Base-by-base conservation (phyloP, 2,797 vertebrate genomes). In the Echeneis naucrates region DNA sequence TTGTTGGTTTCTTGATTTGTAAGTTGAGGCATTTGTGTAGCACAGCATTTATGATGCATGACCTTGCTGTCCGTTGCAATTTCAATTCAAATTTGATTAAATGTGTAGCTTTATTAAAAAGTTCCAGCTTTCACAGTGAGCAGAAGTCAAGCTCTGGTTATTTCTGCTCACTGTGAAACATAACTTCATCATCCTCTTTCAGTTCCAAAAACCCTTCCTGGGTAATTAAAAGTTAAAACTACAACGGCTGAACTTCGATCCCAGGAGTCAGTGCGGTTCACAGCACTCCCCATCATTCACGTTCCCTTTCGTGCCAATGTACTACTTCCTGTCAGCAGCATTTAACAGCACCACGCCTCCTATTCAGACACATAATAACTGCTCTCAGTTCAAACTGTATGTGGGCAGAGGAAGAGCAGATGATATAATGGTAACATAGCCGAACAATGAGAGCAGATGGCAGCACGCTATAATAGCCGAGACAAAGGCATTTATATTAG, bases 291-390 rank as follows among this genome's bases (percentile, higher is more conserved):
- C 8, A 1, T 32, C 10, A 61, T 72, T 68, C 64, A 65, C 37
- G 0, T 69, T 73, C 1, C 53, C 45, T 55, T 83, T 77, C 38
- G 76, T 10, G 57, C 45, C 54, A 40, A 30, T 47, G 50, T 48
- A 5, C 2, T 50, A 68, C 67, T 58, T 48, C 30, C 21, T 35
- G 45, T 60, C 58, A 48, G 75, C 51, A 0, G 59, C 33, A 0
- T 52, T 21, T 42, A 80, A 62, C 54, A 54, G 47, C 23, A 30
- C 54, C 77, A 64, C 70, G 63, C 81, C 84, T 68, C 42, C 85
- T 54, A 58, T 80, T 84, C 82, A 75, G 27, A 58, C 42, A 32
- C 81, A 14, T 87, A 89, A 90, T 89, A 78, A 78, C 74, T 47
- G 37, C 65, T 71, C 53, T 68, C 42, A 11, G 24, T 44, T 19